These are phyloP conservation scores for Jacana jacana DNA, from an alignment of 2,113 vertebrate species.

Conservation along the genomic window DNA sequence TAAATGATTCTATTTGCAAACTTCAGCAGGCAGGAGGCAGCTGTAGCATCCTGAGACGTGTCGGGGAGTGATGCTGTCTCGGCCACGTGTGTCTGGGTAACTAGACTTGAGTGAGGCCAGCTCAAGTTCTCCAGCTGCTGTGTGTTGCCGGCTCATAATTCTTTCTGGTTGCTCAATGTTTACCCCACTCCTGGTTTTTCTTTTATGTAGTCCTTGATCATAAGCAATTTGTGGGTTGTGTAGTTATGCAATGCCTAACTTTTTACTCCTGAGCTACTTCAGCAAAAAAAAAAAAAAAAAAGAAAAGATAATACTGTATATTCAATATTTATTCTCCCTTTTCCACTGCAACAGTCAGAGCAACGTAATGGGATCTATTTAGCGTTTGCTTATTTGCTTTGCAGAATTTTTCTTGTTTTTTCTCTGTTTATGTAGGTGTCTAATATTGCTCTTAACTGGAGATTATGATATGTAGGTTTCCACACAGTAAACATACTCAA, in stretches of 20 bases:
- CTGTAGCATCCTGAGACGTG: fast-evolving
- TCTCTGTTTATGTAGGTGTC: not conserved
- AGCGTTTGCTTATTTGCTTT: not conserved
- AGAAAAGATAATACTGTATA: not conserved
- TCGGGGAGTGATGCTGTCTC: not conserved
- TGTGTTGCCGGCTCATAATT: not conserved
- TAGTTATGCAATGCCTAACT: not conserved
- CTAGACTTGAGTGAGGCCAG: not conserved
- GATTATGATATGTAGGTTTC: not conserved
- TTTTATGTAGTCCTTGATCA: not conserved
- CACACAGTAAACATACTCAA: not conserved
- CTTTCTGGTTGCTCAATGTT: not conserved
- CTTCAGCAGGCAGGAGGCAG: not conserved
- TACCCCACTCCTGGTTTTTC: not conserved
- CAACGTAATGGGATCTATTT: not conserved
- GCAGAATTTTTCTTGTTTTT: not conserved
- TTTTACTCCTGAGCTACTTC: not conserved
- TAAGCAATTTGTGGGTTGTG: not conserved
- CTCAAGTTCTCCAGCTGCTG: not conserved
- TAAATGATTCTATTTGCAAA: not conserved
- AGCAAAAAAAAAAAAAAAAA: slow-evolving; percentile 9
- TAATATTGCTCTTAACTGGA: not conserved
- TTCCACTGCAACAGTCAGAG: not conserved
- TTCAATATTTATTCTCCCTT: slow-evolving; percentile 25
- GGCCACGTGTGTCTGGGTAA: not conserved